Conservation (phyloP, 2,113 vertebrate genomes). For the Holacanthus passer region DNA sequence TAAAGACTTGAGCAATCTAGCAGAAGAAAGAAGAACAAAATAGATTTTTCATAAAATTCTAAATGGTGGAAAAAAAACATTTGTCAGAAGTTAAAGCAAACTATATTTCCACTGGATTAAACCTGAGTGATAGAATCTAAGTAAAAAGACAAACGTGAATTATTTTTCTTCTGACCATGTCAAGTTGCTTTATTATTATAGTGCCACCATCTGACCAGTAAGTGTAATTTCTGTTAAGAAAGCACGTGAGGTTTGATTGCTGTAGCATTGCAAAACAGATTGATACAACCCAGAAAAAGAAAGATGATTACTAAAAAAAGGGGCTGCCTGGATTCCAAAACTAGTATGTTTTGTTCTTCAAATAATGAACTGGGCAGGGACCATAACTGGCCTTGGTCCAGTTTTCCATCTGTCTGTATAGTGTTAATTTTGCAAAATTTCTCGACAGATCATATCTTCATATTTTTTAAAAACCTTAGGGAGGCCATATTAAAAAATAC, state of each 20-base stretch:
- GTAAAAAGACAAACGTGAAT: background rate
- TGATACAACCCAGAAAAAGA: background rate
- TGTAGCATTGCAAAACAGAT: background rate
- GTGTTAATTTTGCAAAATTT: background rate
- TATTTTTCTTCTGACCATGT: no score
- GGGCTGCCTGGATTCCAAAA: background rate
- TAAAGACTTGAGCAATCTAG: background rate
- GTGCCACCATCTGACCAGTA: constrained; percentile 8
- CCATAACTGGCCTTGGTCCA: background rate
- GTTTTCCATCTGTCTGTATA: no score
- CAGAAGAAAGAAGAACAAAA: background rate
- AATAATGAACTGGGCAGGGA: background rate
- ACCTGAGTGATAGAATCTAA: background rate
- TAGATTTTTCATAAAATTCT: background rate
- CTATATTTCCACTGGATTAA: background rate
- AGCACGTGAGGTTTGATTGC: background rate
- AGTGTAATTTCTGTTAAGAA: constrained; percentile 1
- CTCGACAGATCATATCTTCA: background rate
- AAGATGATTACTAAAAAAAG: background rate
- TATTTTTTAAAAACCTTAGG: background rate
- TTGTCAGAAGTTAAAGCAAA: background rate
- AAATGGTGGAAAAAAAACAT: background rate
- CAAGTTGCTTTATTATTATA: background rate
- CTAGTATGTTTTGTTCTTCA: background rate
- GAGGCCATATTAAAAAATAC: background rate